Evolutionary conservation across 2,113 vertebrate species (phyloP), one percentile per base, ranked within the genome.

Genomic region (Nothoprocta pentlandii): DNA sequence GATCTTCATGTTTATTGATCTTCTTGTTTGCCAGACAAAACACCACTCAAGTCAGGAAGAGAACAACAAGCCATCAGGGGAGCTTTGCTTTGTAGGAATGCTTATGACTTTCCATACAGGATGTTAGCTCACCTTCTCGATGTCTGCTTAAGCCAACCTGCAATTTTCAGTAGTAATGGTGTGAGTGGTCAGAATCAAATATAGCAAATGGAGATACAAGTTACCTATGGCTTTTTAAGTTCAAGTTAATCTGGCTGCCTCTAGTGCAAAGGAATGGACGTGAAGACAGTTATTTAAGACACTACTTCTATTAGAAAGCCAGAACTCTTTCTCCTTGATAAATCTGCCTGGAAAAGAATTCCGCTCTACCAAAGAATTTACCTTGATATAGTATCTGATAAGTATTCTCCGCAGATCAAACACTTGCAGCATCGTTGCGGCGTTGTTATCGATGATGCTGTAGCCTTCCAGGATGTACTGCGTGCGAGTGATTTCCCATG

Each of bases 391-490:
- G 96, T 99, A 99, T 86, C 98, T 98, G 97, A 99, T 97, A 28
- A 99, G 99, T 68, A 99, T 98, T 96, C 99, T 99, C 44, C 99
- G 98, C 46, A 99, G 98, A 63, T 99, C 99, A 3, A 99, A 99
- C 77, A 99, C 98, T 69, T 99, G 99, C 89, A 99, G 98, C 99
- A 99, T 99, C 9, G 99, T 99, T 79, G 99, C 99, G 1, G 99
- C 99, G 0, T 99, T 99, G 98, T 99, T 99, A 96, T 99, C 99
- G 1, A 99, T 98, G 97, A 99, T 99, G 97, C 98, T 99, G 78
- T 99, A 99, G 42, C 99, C 99, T 93, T 99, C 98, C 97, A 99
- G 98, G 97, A 99, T 98, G 95, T 99, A 99, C 96, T 99, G 99
- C 5, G 98, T 98, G 16, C 98, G 98, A 2, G 98, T 98, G 92